Percentiles rank a stretch among this genome's conserved stretches.
These are phyloP conservation scores for Macrobrachium nipponense DNA, from an alignment of 1,140 invertebrate species.

Conservation along the genomic window DNA sequence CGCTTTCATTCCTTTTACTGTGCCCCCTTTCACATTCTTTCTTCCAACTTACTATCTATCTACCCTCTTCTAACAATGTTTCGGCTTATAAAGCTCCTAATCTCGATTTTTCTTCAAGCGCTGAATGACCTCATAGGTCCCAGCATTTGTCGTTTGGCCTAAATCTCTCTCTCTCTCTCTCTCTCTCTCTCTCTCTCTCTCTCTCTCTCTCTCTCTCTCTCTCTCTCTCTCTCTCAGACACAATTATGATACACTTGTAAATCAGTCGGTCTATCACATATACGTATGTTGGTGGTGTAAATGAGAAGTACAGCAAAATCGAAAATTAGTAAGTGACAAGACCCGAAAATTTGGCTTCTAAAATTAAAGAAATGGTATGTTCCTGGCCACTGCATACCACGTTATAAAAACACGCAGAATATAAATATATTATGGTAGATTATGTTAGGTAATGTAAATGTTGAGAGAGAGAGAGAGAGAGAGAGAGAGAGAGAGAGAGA, in stretches of 20 bases:
- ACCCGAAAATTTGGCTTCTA: too few species aligned
- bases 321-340: too few species aligned
- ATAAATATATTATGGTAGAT: background rate
- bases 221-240: background rate
- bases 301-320: too few species aligned
- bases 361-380: too few species aligned
- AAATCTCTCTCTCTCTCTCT: background rate
- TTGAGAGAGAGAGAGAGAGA: background rate
- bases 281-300: too few species aligned
- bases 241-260: background rate
- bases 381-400: too few species aligned
- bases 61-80: background rate
- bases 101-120: background rate
- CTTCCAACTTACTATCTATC: background rate
- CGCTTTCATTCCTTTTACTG: too few species aligned
- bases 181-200: background rate
- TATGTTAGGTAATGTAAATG: background rate
- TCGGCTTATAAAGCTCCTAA: background rate
- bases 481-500: conserved; percentile 12
- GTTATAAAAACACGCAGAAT: background rate
- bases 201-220: background rate
- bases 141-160: background rate
- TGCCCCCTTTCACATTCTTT: too few species aligned
- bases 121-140: too few species aligned
- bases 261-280: too few species aligned